Base-by-base conservation (phyloP, 2,888 invertebrate genomes). In the Temnothorax unifasciatus region DNA sequence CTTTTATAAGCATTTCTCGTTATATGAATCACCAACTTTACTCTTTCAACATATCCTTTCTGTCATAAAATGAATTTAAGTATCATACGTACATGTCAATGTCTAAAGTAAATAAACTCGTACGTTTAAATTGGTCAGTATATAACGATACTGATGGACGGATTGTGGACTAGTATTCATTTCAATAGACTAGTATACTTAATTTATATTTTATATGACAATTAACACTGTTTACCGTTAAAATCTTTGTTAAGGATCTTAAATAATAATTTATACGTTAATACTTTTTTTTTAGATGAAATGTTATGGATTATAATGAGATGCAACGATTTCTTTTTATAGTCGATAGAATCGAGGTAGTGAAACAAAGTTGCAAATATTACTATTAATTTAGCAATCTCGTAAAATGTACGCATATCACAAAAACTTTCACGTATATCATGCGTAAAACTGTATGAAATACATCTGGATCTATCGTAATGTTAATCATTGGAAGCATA, bases 11-110 rank as follows among this genome's bases (percentile, higher is more conserved):
- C 87, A 88, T 89, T 87, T 83, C 87, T 88, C 90, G 74, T 90
- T 91, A 87, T 85, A 90, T 89, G 89, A 89, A 91, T 92, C 89
- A 90, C 90, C 44, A 66, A 88, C 84, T 21, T 74, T 29, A 38
- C 18, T 59, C 8, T 25, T 34, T 66, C 25, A 34, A 64, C 44
- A 25, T 59, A 18, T 47, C 29, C 5, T 21, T 61, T 52, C 11
- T 66, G 2, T 34, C 25, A 52, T 13, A 41, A 50, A 75, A 34
- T 21, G 15, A 76, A 68, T 68, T 15, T 41, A 66, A 18, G 29
- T 29, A 29, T 29, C 29, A 2, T 29, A 29, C 25, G 21, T 57
- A 54, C 11, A 41, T 61, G 25, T n/a, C n/a, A 3, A n/a, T 54
- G 25, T 29, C 18, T 47, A n/a, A 64, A 41, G 41, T 54, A 71